Base-by-base conservation (phyloP, 2,888 invertebrate species). In the Cyclophora albipunctata region DNA sequence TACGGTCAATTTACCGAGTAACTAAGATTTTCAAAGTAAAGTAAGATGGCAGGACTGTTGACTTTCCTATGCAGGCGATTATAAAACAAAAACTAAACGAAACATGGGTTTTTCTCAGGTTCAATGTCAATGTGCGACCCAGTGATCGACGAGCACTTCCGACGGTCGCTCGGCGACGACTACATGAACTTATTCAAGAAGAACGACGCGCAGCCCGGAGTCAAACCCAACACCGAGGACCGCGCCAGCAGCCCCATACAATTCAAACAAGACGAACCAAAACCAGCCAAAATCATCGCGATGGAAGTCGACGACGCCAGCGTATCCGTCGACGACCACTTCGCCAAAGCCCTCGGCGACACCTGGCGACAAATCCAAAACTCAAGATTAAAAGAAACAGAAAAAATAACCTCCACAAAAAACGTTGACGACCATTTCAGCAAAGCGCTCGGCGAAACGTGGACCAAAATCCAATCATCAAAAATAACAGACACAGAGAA, bases 81-180 rank as follows among this genome's bases (percentile, higher is more conserved):
- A 20, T 20, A 20, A 20, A 20, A 20, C 2, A 20, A 20, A 20
- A 20, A 20, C 2, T 20, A 20, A 20, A 1, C 20, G 20, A 20
- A 20, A 20, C 20, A 20, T 37, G 1, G 1, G 5, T 50, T 74
- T 1, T 20, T 20, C 20, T 20, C 81, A 93, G 93, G 93, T 68
- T 91, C 91, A 42, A 91, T 92, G 75, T 92, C 93, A 7, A 92
- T 93, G 90, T 94, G 95, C 81, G 97, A 97, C 81, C 95, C 96
- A 6, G 96, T 95, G 50, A 97, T 98, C 70, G 98, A 98, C 83
- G 98, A 98, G 76, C 98, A 98, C 84, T 98, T 98, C 85, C 91
- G 97, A 51, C 92, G 97, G 56, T 97, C 97, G 1, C 90, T 98
- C 57, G 97, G 97, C 51, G 93, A 94, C 63, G 92, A 95, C 75